Evolutionary conservation across 2,797 vertebrate species (phyloP), one percentile per base, ranked within the genome.

Genomic region (Anomalospiza imberbis): DNA sequence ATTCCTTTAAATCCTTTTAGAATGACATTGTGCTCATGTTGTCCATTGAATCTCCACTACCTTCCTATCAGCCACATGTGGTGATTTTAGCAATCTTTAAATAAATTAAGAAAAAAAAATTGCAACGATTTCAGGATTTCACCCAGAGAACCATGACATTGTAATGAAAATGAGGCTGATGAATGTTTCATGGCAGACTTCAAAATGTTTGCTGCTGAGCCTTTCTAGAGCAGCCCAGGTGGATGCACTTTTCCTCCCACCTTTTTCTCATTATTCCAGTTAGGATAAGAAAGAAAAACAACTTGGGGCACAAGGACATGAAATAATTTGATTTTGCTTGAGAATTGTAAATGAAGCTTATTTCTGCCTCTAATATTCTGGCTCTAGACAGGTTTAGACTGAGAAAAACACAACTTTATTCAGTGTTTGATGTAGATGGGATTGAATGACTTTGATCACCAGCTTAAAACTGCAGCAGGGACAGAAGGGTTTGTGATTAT

Each of bases 1-100:
- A 73, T 26, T 55, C 90, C 62, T 78, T 51, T 17, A 65, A 84
- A 86, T 42, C 28, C 31, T 55, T 32, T 22, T 2, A 21, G 42
- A 11, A 0, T 6, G 53, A 15, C 9, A 9, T 2, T 3, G n/a
- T 25, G 34, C 12, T 70, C 26, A 0, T 1, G 17, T 5, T 8
- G 29, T 13, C 45, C 34, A 2, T 0, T 26, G 34, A 47, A 19
- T 16, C 47, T 36, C 31, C 34, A 11, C 17, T 2, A 26, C 12
- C 45, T 48, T 57, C 67, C 68, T 12, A 34, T 57, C 75, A n/a
- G 16, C 25, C 61, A 22, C 3, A 1, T 3, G 17, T 1, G 29
- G 42, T 25, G 58, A 61, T 55, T 88, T 62, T 5, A n/a, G 22
- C 40, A 65, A 62, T 17, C 31, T 75, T 71, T 29, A 62, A 62